Evolutionary conservation across 2,888 invertebrate species (phyloP).

Genomic region (Phytoseiulus persimilis): DNA sequence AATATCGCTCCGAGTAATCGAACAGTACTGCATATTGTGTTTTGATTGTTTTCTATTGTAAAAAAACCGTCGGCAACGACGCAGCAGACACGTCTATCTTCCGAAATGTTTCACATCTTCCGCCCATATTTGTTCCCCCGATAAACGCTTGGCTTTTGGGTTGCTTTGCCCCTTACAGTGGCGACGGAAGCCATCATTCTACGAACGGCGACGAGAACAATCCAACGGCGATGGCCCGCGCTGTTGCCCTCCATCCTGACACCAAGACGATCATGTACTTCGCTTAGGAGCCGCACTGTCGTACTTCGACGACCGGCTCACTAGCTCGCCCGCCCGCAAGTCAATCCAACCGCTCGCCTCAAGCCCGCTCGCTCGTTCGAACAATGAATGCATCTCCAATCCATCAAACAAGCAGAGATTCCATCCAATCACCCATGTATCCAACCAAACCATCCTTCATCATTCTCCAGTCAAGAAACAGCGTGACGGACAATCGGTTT

Average conservation of each 20-base stretch:
- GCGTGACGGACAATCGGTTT: background rate
- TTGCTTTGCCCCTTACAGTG: constrained; percentile 56
- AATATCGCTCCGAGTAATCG: background rate
- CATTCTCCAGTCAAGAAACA: background rate
- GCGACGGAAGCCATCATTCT: constrained; percentile 93
- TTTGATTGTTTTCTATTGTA: background rate
- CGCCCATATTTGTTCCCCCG: background rate
- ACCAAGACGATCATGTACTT: constrained; percentile 99
- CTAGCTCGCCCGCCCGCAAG: background rate
- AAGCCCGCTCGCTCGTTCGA: background rate
- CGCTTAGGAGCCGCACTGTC: constrained; percentile 57
- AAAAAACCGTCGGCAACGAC: background rate
- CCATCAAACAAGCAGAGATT: background rate
- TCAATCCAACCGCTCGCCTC: no score
- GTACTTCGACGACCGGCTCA: background rate
- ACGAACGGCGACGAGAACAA: constrained; percentile 93
- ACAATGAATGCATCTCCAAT: constrained; percentile 5
- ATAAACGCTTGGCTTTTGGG: constrained; percentile 5
- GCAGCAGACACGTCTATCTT: background rate
- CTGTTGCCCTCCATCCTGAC: constrained; percentile 96
- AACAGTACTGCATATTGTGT: constrained; percentile 5
- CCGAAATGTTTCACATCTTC: background rate
- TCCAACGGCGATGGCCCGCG: constrained; percentile 91
- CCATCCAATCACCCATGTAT: background rate
- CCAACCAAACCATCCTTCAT: background rate